Evolutionary conservation across 1,140 invertebrate genomes (phyloP).

Genomic region (Pseudomyrmex cubaensis): DNA sequence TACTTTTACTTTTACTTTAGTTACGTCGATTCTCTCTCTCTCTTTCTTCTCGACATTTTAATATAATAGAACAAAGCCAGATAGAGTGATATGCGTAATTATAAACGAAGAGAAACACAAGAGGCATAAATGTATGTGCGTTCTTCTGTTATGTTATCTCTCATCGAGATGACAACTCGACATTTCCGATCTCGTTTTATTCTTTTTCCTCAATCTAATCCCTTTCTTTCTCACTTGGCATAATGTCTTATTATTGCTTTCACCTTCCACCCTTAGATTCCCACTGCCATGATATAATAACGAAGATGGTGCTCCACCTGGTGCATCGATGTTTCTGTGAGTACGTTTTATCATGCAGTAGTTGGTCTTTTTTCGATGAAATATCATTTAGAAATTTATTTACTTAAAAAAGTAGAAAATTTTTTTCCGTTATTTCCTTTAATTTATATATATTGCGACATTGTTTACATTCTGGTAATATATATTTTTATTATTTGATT

Average conservation of each 20-base stretch:
- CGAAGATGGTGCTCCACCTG: slow-evolving; percentile 49
- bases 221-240: slow-evolving; percentile 26
- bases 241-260: slow-evolving; percentile 44
- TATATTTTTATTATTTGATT: not conserved
- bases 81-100: not conserved
- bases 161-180: slow-evolving; percentile 72
- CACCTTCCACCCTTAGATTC: slow-evolving; percentile 32
- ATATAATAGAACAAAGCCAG: slow-evolving; percentile 10
- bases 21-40: too few species aligned
- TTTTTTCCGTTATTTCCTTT: not conserved
- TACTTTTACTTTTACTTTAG: too few species aligned
- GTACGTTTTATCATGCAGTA: not conserved
- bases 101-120: slow-evolving; percentile 20
- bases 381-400: slow-evolving; percentile 21
- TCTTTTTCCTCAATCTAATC: slow-evolving; percentile 49
- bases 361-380: not conserved
- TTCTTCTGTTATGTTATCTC: slow-evolving; percentile 36
- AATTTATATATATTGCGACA: not conserved
- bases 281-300: slow-evolving; percentile 13
- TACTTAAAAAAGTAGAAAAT: not conserved
- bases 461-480: not conserved
- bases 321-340: slow-evolving; percentile 4
- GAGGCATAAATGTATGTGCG: slow-evolving; percentile 11
- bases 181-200: slow-evolving; percentile 77
- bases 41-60: not conserved